Percentiles rank a stretch among this genome's conserved stretches.
Evolutionary conservation across 2,113 vertebrate species (phyloP).

Genomic region (Aythya baeri): DNA sequence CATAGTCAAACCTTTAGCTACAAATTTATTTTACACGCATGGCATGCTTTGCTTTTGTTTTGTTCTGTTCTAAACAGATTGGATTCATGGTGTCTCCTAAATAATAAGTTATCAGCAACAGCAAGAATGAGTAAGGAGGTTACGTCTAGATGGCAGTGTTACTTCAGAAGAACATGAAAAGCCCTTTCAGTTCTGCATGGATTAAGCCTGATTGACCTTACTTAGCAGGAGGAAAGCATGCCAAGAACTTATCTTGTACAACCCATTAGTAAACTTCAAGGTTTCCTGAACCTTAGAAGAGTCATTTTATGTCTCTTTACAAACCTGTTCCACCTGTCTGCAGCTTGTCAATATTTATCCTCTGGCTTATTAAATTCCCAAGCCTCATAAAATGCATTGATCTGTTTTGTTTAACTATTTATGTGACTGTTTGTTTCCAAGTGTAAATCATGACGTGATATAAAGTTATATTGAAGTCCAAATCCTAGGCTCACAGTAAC

Average conservation of each 20-base stretch:
- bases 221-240: background rate
- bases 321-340: conserved; percentile 55
- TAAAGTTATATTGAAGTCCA: background rate
- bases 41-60: background rate
- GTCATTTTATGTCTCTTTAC: background rate
- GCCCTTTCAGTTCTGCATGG: background rate
- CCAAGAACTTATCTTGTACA: conserved; percentile 36
- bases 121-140: background rate
- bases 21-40: accelerated
- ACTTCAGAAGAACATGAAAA: background rate
- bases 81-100: background rate
- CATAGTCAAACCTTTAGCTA: background rate
- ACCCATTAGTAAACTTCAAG: background rate
- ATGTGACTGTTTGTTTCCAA: background rate
- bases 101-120: background rate
- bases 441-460: background rate
- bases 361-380: conserved; percentile 32
- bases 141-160: conserved; percentile 50
- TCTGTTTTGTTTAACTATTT: conserved; percentile 36
- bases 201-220: background rate
- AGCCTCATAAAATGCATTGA: conserved; percentile 40
- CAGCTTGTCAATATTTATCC: conserved; percentile 46
- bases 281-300: conserved; percentile 35
- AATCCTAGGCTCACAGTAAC: background rate
- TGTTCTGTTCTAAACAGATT: background rate